Conservation (phyloP, 2,888 invertebrate species). For the Phyto melanocephala region DNA sequence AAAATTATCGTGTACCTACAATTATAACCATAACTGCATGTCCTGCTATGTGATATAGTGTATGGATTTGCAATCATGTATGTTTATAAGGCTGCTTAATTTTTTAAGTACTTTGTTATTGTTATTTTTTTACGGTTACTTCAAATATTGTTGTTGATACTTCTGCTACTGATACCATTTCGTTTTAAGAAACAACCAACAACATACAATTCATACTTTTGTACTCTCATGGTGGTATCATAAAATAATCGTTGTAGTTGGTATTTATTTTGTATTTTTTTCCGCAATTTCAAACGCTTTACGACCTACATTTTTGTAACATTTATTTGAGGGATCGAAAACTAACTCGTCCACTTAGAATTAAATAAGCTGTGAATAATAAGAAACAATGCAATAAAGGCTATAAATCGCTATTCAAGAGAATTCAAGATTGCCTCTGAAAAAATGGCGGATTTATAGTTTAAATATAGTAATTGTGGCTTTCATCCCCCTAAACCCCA, state of each 20-base stretch:
- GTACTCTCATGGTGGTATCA: conserved; percentile 9
- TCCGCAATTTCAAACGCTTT: conserved; percentile 34
- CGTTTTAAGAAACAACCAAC: not conserved
- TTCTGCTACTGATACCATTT: not conserved
- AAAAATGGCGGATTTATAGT: too few species aligned
- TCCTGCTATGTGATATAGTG: conserved; percentile 3
- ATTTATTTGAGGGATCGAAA: too few species aligned
- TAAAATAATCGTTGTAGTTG: conserved; percentile 22
- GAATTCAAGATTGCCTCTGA: too few species aligned
- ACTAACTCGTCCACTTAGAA: too few species aligned
- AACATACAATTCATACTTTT: conserved; percentile 22
- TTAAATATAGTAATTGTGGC: too few species aligned
- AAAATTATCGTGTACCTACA: not conserved
- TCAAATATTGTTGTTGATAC: conserved; percentile 26
- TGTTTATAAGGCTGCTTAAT: conserved; percentile 22
- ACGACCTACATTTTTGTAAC: conserved; percentile 39
- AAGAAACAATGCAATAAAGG: too few species aligned
- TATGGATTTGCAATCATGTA: not conserved
- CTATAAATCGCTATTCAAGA: too few species aligned
- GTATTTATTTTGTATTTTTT: not conserved
- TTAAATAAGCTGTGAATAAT: too few species aligned
- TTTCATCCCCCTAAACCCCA: too few species aligned
- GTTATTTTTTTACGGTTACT: conserved; percentile 34
- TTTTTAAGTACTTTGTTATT: conserved; percentile 30
- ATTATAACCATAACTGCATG: not conserved